phyloP scores from a whole-genome alignment of 2,113 vertebrate genomes.

The Cyanistes caeruleus region DNA sequence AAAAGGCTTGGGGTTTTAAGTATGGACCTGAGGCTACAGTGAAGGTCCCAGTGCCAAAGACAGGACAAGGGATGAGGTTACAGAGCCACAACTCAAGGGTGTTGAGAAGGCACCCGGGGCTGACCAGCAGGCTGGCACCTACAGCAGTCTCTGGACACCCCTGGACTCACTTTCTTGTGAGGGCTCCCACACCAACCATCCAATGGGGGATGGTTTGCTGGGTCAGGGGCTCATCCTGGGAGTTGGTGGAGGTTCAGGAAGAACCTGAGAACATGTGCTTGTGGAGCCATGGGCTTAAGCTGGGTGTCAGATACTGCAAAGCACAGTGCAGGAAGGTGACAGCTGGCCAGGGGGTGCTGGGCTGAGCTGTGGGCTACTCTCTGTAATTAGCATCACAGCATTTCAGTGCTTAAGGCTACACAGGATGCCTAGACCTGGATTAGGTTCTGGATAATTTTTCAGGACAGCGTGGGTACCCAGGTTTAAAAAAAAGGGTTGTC shows the following conservation, averaged over 20 bases:
- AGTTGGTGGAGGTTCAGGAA: not conserved
- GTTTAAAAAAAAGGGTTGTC: not conserved
- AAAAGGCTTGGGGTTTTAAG: not conserved
- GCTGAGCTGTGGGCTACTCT: not conserved
- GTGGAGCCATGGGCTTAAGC: not conserved
- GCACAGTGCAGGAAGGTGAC: not conserved
- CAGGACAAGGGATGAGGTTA: not conserved
- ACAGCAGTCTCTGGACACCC: not conserved
- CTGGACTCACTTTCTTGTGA: accelerated
- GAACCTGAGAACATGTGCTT: accelerated
- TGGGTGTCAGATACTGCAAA: not conserved
- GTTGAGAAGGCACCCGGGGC: not conserved
- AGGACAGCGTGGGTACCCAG: not conserved
- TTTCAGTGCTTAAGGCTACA: not conserved
- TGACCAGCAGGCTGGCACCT: not conserved
- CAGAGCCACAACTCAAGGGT: not conserved
- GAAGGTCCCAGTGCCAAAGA: not conserved
- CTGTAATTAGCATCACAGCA: accelerated
- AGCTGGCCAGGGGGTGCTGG: not conserved
- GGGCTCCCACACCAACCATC: not conserved
- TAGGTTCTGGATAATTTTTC: not conserved
- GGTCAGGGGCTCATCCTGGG: not conserved
- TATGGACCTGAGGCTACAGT: not conserved
- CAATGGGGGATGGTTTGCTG: not conserved
- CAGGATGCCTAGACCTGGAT: not conserved